Evolutionary conservation across 2,797 vertebrate species (phyloP), one percentile per base, ranked within the genome.

Genomic region (Crocidura indochinensis): DNA sequence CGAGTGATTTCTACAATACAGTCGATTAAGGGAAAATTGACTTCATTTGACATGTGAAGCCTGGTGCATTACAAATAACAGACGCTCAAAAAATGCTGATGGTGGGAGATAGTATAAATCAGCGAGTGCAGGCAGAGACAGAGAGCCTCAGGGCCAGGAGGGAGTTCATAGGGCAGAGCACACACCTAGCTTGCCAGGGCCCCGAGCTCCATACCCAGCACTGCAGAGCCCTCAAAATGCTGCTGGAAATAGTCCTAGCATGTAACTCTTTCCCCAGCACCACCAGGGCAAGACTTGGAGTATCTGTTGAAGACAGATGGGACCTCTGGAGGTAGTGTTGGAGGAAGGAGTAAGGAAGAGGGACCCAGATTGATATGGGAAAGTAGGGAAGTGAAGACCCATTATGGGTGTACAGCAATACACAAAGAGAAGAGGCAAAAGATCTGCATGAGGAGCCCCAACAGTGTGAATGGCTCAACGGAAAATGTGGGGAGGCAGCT

Each of bases 21-120:
- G 64, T 17, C 53, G 7, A 44, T 10, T 77, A 72, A 64, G 75
- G 74, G 62, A 68, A 84, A 71, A n/a, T 0, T 3, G 15, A 67
- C 53, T 84, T 91, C n/a, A 19, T 17, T 27, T 76, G 74, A 82
- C 22, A 69, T 53, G 80, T 22, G 56, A 87, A 46, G 71, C 7
- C 0, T 8, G 46, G 26, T 27, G 44, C 53, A 53, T 67, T 44
- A 47, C 8, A 20, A 1, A 2, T 46, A 64, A 64, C 83, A 53
- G 60, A 74, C 10, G n/a, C 68, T 69, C 76, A 10, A 47, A 29
- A 90, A 77, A 83, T 44, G 71, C 46, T 51, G 60, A 68, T 26
- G 44, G 4, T 7, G 29, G 88, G 46, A 17, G 81, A 26, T 4
- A 79, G 71, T 2, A 4, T 5, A 27, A 12, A 29, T 27, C 60